Conservation (phyloP, 2,797 vertebrate species). For the Eulemur coronatus region DNA sequence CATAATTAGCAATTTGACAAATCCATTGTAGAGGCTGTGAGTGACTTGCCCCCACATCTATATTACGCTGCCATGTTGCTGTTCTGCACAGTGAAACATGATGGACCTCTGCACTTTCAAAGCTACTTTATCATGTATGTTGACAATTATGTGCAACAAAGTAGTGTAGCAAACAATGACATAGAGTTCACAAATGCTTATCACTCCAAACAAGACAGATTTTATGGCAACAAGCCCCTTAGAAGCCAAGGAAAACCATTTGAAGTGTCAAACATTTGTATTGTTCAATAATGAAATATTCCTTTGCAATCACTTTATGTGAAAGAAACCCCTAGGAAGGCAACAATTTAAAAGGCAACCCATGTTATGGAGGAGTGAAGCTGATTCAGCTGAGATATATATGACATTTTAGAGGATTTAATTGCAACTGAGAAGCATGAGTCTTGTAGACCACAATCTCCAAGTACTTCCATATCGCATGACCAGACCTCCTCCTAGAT, state of each 20-base stretch:
- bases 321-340: conserved; percentile 32
- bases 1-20: neutral
- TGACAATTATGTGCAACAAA: conserved; percentile 63
- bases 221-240: conserved; percentile 50
- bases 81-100: neutral
- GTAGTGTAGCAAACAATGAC: conserved; percentile 54
- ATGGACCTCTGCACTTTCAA: neutral
- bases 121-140: conserved; percentile 53
- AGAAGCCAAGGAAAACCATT: conserved; percentile 55
- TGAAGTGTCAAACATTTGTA: conserved; percentile 53
- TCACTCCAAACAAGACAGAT: conserved; percentile 65
- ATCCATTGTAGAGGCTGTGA: neutral
- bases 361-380: neutral
- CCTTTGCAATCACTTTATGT: conserved; percentile 42
- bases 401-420: neutral
- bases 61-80: neutral
- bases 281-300: conserved; percentile 45
- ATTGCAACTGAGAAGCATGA: neutral
- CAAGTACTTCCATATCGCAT: neutral
- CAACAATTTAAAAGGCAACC: conserved; percentile 37
- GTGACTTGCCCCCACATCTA: neutral
- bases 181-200: conserved; percentile 64
- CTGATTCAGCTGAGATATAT: neutral
- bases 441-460: neutral
- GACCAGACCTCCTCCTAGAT: neutral